Evolutionary conservation across 2,888 invertebrate genomes (phyloP).

Genomic region (Pegoplata infirma): DNA sequence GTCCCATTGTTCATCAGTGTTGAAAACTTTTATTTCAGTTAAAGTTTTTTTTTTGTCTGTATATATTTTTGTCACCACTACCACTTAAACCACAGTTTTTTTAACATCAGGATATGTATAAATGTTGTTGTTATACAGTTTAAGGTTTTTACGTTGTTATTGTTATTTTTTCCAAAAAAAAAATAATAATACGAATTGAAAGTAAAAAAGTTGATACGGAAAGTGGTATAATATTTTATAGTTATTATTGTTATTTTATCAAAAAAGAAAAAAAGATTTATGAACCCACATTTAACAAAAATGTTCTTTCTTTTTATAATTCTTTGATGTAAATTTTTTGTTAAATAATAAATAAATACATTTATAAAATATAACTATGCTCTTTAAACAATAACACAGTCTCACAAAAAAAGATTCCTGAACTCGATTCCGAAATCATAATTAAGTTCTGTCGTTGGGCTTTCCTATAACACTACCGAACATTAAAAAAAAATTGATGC

Average conservation of each 20-base stretch:
- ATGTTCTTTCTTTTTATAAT: no score
- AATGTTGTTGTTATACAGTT: no score
- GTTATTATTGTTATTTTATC: slow-evolving; percentile 32
- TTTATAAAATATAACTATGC: no score
- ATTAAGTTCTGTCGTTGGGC: no score
- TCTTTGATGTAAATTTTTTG: no score
- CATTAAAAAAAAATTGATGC: no score
- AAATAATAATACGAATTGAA: not conserved
- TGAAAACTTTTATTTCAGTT: not conserved
- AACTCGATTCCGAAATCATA: no score
- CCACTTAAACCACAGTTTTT: not conserved
- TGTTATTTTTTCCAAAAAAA: slow-evolving; percentile 26
- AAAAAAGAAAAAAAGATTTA: slow-evolving; percentile 38
- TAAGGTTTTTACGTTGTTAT: slow-evolving; percentile 7
- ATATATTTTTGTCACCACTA: not conserved
- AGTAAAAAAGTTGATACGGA: not conserved
- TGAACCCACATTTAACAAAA: not conserved
- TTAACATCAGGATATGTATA: not conserved
- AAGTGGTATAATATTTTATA: slow-evolving; percentile 40
- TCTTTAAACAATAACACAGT: no score
- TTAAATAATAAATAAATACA: no score
- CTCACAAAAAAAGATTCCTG: no score
- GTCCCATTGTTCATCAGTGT: no score
- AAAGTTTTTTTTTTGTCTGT: not conserved
- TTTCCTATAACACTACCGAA: no score